These are phyloP conservation scores for Orycteropus afer DNA, from an alignment of 2,113 vertebrate species.

Conservation along the genomic window DNA sequence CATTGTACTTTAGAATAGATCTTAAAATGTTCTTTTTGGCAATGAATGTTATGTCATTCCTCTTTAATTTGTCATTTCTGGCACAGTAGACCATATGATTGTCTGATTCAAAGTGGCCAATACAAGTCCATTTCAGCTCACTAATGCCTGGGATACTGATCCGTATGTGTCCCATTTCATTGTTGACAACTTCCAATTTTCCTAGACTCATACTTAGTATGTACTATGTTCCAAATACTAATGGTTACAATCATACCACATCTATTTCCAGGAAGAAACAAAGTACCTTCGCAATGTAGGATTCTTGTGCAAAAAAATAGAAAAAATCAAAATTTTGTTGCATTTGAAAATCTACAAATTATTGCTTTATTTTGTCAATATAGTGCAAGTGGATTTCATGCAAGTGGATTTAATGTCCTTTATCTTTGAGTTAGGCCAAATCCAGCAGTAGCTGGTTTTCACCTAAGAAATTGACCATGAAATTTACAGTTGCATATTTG, in stretches of 20 bases:
- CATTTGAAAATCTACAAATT: not conserved
- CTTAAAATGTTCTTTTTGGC: too few species aligned
- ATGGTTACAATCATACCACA: not conserved
- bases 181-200: too few species aligned
- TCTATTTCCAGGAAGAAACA: not conserved
- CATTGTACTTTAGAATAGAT: too few species aligned
- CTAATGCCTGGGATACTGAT: too few species aligned
- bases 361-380: constrained; percentile 9
- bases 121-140: too few species aligned
- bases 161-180: too few species aligned
- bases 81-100: too few species aligned
- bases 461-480: not conserved
- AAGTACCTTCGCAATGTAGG: not conserved
- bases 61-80: too few species aligned
- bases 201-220: too few species aligned
- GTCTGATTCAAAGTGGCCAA: too few species aligned
- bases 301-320: not conserved
- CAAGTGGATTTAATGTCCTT: not conserved
- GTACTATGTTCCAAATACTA: accelerated
- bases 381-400: not conserved
- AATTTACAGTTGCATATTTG: not conserved
- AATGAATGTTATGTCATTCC: too few species aligned
- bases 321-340: not conserved
- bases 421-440: not conserved
- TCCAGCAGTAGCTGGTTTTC: not conserved